Evolutionary conservation across 2,888 invertebrate genomes (phyloP).

Genomic region (Scaptodrosophila latifasciaeformis): DNA sequence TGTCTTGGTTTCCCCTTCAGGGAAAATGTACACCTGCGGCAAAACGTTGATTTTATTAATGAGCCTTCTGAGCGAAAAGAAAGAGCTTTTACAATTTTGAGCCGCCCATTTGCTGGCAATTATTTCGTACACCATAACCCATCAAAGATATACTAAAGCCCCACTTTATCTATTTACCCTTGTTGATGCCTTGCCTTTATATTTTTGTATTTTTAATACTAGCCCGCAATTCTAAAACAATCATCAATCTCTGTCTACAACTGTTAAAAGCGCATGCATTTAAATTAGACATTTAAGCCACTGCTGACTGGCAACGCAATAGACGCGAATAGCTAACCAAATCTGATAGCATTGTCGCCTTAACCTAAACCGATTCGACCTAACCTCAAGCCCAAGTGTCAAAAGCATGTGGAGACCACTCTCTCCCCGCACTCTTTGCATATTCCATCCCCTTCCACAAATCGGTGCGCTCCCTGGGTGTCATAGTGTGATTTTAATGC

Average conservation of each 20-base stretch:
- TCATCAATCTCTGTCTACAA: constrained; percentile 72
- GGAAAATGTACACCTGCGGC: constrained; percentile 56
- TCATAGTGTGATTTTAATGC: constrained; percentile 35
- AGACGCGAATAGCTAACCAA: constrained; percentile 17
- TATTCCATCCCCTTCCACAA: neutral
- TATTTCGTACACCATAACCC: constrained; percentile 22
- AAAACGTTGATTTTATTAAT: constrained; percentile 24
- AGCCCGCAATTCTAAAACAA: constrained; percentile 50
- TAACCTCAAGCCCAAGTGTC: constrained; percentile 31
- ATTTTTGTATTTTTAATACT: constrained; percentile 47
- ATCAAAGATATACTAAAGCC: neutral
- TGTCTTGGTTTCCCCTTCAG: constrained; percentile 28
- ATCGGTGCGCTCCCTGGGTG: neutral
- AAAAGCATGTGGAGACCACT: constrained; percentile 27
- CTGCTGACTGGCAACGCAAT: constrained; percentile 15
- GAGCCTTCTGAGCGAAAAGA: constrained; percentile 19
- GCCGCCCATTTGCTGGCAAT: constrained; percentile 48
- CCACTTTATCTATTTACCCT: neutral
- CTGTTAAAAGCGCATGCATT: constrained; percentile 72
- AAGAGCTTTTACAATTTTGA: neutral
- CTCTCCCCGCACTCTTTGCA: neutral
- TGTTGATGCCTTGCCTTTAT: constrained; percentile 4
- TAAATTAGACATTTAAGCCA: constrained; percentile 73
- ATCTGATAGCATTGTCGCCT: neutral
- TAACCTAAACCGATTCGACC: constrained; percentile 17